Evolutionary conservation across 2,113 vertebrate species (phyloP).

Genomic region (Thermophis baileyi): DNA sequence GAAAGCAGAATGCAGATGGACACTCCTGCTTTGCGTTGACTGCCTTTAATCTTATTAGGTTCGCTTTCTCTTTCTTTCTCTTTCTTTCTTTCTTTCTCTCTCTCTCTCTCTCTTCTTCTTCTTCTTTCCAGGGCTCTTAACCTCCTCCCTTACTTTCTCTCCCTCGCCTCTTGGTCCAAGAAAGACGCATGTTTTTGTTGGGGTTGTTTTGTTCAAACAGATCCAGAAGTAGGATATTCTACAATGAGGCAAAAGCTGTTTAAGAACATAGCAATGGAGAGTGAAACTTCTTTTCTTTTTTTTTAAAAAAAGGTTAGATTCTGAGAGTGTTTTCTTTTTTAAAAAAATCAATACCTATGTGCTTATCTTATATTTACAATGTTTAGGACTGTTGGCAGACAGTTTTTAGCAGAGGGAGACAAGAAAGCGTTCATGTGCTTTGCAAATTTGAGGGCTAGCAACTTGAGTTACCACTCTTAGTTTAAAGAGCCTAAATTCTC

Average conservation of each 20-base stretch:
- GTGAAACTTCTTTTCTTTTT: not conserved
- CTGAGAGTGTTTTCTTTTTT: not conserved
- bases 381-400: not conserved
- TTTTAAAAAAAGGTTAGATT: not conserved
- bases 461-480: too few relatives aligned
- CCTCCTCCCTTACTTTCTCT: not conserved
- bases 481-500: not conserved
- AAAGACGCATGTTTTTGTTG: not conserved
- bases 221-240: not conserved
- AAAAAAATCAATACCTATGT: not conserved
- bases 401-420: not conserved
- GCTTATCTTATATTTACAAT: not conserved
- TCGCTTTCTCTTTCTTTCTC: not conserved
- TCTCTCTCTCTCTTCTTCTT: not conserved
- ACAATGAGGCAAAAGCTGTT: not conserved
- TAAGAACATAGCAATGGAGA: not conserved
- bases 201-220: not conserved
- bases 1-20: slow-evolving; percentile 50
- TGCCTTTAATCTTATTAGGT: slow-evolving; percentile 58
- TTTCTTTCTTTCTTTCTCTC: not conserved
- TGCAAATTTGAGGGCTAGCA: not conserved
- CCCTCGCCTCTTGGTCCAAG: not conserved
- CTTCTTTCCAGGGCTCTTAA: not conserved
- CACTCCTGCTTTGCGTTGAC: accelerated
- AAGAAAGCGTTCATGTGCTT: not conserved